Base-by-base conservation (phyloP, 1,140 invertebrate species). In the Trichonephila inaurata region DNA sequence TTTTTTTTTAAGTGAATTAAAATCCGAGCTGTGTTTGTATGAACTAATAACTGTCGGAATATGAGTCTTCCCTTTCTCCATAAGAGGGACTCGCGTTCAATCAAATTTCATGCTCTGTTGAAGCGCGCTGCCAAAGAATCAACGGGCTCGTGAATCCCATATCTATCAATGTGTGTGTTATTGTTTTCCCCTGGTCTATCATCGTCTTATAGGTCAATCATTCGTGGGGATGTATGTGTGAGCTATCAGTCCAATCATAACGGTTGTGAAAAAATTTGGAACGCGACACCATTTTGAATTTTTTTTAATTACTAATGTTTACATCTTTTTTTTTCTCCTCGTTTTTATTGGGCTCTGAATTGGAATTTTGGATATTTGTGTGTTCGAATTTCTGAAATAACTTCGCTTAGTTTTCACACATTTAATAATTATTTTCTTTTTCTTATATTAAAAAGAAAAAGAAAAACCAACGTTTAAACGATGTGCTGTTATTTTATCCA, bases 61-160 rank as follows among this genome's bases (percentile, higher is more conserved):
- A 12, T 12, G 2, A 2, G n/a, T 28, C 8, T n/a, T 10, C n/a
- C n/a, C 12, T 12, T 33, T 6, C 69, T 77, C 18, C 12, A 18
- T 24, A 69, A 77, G 72, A 5, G 14, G 4, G 6, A 28, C 14
- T 77, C 33, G 18, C 16, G 28, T 77, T 77, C 33, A 77, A 33
- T 77, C 18, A 28, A 33, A 77, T 77, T 77, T 40, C 72, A 77
- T 40, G 72, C 72, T 77, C 72, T 77, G 72, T 33, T 77, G 16
- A 40, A 77, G 72, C 24, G 12, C 10, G 16, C 14, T 33, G 7
- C 12, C n/a, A 33, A 77, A 18, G 16, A 77, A 77, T 77, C 72
- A 40, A 77, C 28, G 14, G 72, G 5, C 24, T 28, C 16, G 33
- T 19, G 72, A 72, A 77, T 28, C 28, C 4, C 6, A 77, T 77